Evolutionary conservation across 1,140 invertebrate species (phyloP).

Genomic region (Idris sp.): DNA sequence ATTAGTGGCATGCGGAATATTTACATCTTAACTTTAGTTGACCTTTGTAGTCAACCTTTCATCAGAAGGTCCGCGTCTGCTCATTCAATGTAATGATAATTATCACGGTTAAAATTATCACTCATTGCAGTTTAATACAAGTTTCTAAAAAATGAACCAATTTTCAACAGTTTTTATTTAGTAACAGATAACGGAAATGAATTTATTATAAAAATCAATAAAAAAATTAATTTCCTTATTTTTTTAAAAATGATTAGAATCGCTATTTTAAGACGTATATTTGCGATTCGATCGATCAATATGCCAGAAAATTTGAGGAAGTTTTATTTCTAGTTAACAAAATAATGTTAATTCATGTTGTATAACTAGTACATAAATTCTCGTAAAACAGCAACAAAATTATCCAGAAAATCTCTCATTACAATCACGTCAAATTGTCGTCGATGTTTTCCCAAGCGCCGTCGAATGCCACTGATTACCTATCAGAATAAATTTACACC

Average conservation of each 20-base stretch:
- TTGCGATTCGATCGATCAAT: constrained; percentile 20
- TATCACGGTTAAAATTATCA: constrained; percentile 22
- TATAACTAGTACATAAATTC: constrained; percentile 27
- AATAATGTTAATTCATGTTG: constrained; percentile 34
- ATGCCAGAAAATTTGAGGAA: constrained; percentile 20
- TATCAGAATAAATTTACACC: constrained; percentile 38
- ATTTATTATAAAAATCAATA: too few species aligned
- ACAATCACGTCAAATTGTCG: constrained; percentile 38
- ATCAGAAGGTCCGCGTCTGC: constrained; percentile 31
- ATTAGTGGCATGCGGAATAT: constrained; percentile 20
- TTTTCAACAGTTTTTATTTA: not conserved
- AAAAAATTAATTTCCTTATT: constrained; percentile 22
- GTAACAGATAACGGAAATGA: not conserved
- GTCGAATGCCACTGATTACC: constrained; percentile 30
- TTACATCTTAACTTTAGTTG: constrained; percentile 12
- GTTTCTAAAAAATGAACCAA: not conserved
- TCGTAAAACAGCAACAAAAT: constrained; percentile 29
- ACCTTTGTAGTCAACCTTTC: constrained; percentile 29
- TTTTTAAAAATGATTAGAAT: constrained; percentile 9
- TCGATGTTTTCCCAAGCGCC: constrained; percentile 52
- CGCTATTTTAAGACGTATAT: constrained; percentile 26
- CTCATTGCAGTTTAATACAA: constrained; percentile 30
- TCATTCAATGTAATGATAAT: constrained; percentile 16
- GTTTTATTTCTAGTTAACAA: constrained; percentile 8
- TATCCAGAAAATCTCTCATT: constrained; percentile 46